Base-by-base conservation (phyloP, 2,888 invertebrate genomes). In the Horisme vitalbata region DNA sequence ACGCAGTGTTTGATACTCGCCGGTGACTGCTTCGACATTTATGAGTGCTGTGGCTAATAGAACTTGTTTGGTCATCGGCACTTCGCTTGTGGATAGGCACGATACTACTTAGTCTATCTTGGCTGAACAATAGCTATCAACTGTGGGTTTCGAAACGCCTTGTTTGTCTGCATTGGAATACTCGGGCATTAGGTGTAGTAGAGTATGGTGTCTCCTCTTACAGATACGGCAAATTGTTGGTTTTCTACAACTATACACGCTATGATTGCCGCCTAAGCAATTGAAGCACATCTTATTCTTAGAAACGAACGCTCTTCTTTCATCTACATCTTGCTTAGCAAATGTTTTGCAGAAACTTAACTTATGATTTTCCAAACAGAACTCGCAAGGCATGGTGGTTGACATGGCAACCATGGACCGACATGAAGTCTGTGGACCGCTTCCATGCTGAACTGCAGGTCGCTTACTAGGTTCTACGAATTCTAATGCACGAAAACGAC, bases 241-340 rank as follows among this genome's bases (percentile, higher is more conserved):
- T 7, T 26, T 26, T 11, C 10, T 26, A 14, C 35, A 26, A 7
- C 7, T 14, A 3, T 26, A 15, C 4, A 15, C 35, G 4, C 2
- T 15, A 6, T 36, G 24, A 7, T 26, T 26, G 2, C 26, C 26
- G 4, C 35, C 35, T 10, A 36, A 9, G 8, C 35, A 36, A n/a
- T 36, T 36, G 7, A 26, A 36, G 10, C 35, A 36, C 35, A 36
- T 26, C 8, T 6, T 14, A 4, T 36, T n/a, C 4, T 26, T 26
- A 0, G 2, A 8, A 0, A 36, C 26, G 7, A 36, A 36, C 4
- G 4, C 26, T 26, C 35, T 11, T 4, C 33, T 11, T 1, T 11
- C 20, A 21, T 2, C 1, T 1, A 8, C 8, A 3, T 21, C 21
- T n/a, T 21, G 21, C 8, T 33, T 8, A 1, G 11, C 21, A 20